Evolutionary conservation across 2,113 vertebrate species (phyloP).

Genomic region (Gila orcuttii): DNA sequence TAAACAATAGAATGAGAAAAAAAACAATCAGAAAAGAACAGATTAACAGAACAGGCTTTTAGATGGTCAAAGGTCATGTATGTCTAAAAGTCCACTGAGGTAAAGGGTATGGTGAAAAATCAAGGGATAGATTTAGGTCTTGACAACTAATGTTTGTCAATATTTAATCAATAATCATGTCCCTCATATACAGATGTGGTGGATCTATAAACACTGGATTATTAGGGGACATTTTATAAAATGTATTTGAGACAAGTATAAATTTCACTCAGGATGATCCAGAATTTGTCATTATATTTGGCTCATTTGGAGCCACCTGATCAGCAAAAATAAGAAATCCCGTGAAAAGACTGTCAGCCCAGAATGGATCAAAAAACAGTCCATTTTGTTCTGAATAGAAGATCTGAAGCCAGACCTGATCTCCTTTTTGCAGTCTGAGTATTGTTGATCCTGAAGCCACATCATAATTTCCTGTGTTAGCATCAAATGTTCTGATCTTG

Average conservation of each 20-base stretch:
- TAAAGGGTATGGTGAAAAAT: too few relatives aligned
- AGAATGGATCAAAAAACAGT: conserved; percentile 95
- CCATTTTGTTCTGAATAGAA: conserved; percentile 97
- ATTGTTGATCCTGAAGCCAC: conserved; percentile 94
- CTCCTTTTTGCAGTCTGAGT: conserved; percentile 81
- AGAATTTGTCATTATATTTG: conserved; percentile 69
- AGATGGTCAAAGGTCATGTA: neutral
- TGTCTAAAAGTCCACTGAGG: neutral
- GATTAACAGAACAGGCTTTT: neutral
- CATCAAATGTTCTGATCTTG: conserved; percentile 94
- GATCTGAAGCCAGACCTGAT: conserved; percentile 98
- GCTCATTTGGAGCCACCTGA: conserved; percentile 78
- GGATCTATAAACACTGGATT: neutral
- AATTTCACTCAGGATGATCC: conserved; percentile 53
- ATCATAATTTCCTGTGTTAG: conserved; percentile 94
- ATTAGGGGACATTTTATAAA: neutral
- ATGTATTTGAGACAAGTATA: neutral
- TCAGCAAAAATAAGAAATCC: conserved; percentile 95
- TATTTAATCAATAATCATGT: neutral
- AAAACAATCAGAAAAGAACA: too few relatives aligned
- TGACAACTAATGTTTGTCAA: neutral
- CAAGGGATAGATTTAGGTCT: neutral
- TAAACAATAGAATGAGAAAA: neutral
- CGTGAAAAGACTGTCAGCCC: conserved; percentile 97
- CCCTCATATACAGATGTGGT: neutral